Percentiles rank a stretch among this genome's conserved stretches.
These are phyloP conservation scores for Pseudolaguvia tuberculata DNA, from an alignment of 2,113 vertebrate species.

Conservation along the genomic window DNA sequence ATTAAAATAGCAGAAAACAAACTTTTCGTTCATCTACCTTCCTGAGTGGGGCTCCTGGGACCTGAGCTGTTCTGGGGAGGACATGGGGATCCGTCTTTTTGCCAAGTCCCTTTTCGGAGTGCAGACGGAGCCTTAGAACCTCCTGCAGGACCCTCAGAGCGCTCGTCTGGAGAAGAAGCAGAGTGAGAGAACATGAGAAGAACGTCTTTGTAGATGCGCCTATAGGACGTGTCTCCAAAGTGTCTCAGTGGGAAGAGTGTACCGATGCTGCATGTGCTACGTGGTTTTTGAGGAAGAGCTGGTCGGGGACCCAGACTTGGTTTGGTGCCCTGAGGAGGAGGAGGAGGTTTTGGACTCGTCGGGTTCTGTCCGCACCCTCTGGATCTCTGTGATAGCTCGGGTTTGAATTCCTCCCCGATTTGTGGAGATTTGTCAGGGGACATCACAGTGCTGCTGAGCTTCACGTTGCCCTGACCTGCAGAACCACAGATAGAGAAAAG, in stretches of 20 bases:
- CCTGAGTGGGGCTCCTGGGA: slow-evolving; percentile 72
- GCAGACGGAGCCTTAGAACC: slow-evolving; percentile 69
- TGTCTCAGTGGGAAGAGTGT: neutral
- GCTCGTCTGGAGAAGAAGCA: slow-evolving; percentile 71
- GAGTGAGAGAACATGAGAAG: neutral
- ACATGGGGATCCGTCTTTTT: slow-evolving; percentile 79
- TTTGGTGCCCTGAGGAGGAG: slow-evolving; percentile 76
- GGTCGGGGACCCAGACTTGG: slow-evolving; percentile 78
- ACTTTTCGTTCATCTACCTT: slow-evolving; percentile 70
- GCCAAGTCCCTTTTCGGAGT: slow-evolving; percentile 76
- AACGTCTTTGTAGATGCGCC: neutral
- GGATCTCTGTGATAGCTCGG: slow-evolving; percentile 66
- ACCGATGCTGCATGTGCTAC: slow-evolving; percentile 77
- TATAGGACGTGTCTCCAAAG: neutral
- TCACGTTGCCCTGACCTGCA: slow-evolving; percentile 56
- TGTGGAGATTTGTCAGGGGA: slow-evolving; percentile 74
- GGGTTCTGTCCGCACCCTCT: slow-evolving; percentile 69
- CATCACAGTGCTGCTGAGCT: slow-evolving; percentile 42
- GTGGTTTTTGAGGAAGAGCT: slow-evolving; percentile 82
- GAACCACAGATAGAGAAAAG: slow-evolving; percentile 54
- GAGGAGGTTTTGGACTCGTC: slow-evolving; percentile 77
- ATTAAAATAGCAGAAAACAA: neutral
- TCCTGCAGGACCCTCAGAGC: slow-evolving; percentile 74
- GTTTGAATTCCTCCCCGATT: slow-evolving; percentile 69
- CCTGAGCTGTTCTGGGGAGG: slow-evolving; percentile 61